Evolutionary conservation across 2,888 invertebrate species (phyloP), one percentile per base, ranked within the genome.

Genomic region (Nemoura dubitans): DNA sequence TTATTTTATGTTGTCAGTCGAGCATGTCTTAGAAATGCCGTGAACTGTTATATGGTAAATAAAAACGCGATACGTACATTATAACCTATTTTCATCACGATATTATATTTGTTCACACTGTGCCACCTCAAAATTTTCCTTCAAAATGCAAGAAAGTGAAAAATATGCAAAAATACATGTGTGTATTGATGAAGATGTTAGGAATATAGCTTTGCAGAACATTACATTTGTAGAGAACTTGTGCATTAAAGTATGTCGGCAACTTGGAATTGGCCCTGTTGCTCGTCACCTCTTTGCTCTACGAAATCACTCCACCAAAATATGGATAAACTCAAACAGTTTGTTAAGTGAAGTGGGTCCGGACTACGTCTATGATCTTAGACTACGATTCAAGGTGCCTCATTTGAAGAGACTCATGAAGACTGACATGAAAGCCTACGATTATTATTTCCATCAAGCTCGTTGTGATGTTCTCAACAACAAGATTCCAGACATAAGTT

Each of bases 381-480:
- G 97, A 88, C 94, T 98, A 90, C 94, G 98, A 86, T 97, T 95
- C 90, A 97, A 96, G 92, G 93, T 95, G 30, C 94, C 95, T 1
- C 93, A 93, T 89, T 91, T 95, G 80, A 91, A 93, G 16, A 93
- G 94, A 89, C 91, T 96, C 84, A 94, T 94, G 89, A 93, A 94
- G 87, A 91, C 96, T 85, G 97, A 98, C 91, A 91, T 93, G 83
- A 94, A 94, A 86, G 96, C 97, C 0, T 97, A 96, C 90, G 95
- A 97, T 90, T 98, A 97, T 91, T 96, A 96, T 90, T 98, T 96
- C 90, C 95, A 95, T 91, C 98, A 97, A 94, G 96, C 95, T 81
- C 93, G 77, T 14, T 93, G 94, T 90, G 98, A 98, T 93, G 95
- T 98, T 82, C 93, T 97, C 87, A 94, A 95, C 86, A 96, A 96